These are phyloP conservation scores for Eupithecia insigniata DNA, from an alignment of 2,888 invertebrate genomes.

Conservation along the genomic window DNA sequence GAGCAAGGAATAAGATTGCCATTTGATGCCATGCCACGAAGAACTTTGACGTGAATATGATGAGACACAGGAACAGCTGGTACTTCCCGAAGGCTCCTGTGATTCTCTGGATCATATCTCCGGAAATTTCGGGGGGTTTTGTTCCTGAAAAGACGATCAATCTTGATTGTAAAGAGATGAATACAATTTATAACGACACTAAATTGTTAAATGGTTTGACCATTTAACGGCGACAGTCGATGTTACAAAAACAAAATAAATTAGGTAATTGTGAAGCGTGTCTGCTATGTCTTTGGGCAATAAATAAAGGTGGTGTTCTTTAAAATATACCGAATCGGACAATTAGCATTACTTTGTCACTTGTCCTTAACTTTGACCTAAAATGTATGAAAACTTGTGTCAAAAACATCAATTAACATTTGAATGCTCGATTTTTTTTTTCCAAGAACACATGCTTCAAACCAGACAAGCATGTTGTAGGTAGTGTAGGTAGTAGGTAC, in stretches of 20 bases:
- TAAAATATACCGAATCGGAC: neutral
- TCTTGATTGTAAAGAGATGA: neutral
- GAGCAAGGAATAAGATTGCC: conserved; percentile 66
- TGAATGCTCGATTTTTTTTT: neutral
- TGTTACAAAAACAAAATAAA: conserved; percentile 2
- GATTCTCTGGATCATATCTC: conserved; percentile 45
- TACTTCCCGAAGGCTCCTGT: conserved; percentile 64
- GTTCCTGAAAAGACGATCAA: conserved; percentile 14
- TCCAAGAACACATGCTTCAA: neutral
- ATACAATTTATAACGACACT: neutral
- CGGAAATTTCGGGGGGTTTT: conserved; percentile 20
- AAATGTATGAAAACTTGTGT: neutral
- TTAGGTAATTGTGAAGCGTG: neutral
- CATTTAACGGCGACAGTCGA: neutral
- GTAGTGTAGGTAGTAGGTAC: too few relatives aligned
- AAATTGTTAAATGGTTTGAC: neutral
- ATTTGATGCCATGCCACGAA: conserved; percentile 68
- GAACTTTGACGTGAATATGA: conserved; percentile 60
- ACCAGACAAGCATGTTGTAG: neutral
- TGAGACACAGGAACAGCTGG: conserved; percentile 59
- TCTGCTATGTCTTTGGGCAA: too few relatives aligned
- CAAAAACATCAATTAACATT: neutral
- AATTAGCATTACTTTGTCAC: neutral
- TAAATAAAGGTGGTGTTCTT: neutral
- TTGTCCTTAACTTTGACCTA: neutral